Evolutionary conservation across 2,113 vertebrate species (phyloP), one percentile per base, ranked within the genome.

Genomic region (Sinocyclocheilus anophthalmus): DNA sequence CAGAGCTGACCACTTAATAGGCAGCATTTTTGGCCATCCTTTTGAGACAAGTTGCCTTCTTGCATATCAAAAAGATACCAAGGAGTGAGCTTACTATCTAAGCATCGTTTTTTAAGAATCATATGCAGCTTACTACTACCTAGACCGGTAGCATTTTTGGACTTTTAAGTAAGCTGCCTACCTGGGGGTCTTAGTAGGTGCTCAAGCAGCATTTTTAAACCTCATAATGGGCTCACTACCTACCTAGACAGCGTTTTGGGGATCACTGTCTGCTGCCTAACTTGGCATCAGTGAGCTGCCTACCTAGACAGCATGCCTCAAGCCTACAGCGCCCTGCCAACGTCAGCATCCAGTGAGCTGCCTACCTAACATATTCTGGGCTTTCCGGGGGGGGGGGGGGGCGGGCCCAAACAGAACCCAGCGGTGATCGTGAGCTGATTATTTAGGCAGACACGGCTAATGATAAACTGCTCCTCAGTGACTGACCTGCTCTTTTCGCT

Each of bases 401-500:
- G n/a, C n/a, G n/a, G n/a, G n/a, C n/a, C n/a, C n/a, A n/a, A n/a
- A n/a, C n/a, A n/a, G n/a, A n/a, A n/a, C n/a, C n/a, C n/a, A n/a
- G n/a, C 53, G 33, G 12, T 24, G 72, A 76, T 16, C 7, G 3
- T 11, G 10, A 26, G n/a, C n/a, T 24, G 42, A 55, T 5, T 5
- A 22, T 72, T 39, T 37, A 59, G 76, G 48, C 50, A 57, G 6
- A 76, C 39, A 75, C 37, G 11, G 1, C 7, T 20, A 24, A 24
- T 37, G 14, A 37, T 70, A 33, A 70, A 37, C 14, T 14, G 30
- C 24, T 55, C 53, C 53, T 55, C 53, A 7, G 53, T 55, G 53
- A 55, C 53, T 18, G 53, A 55, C 95, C 95, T 96, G 95, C 90
- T 96, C 95, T 59, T 94, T 93, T 89, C 95, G 92, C 89, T 96